Evolutionary conservation across 2,797 vertebrate genomes (phyloP).

Genomic region (Menidia menidia): DNA sequence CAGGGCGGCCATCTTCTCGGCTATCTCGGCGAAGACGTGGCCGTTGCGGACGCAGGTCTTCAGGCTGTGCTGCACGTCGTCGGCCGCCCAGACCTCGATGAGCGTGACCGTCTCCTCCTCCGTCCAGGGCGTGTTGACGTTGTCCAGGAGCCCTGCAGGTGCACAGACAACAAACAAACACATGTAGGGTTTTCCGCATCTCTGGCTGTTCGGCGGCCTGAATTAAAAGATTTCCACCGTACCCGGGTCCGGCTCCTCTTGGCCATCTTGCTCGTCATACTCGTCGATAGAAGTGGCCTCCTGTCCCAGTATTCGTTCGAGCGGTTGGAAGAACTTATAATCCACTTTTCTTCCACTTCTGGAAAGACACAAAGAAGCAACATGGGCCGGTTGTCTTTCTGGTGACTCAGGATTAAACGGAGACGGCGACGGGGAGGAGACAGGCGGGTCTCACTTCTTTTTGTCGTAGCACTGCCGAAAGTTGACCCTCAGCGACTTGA

Average conservation of each 20-base stretch:
- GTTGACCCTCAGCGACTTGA: slow-evolving; percentile 80
- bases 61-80: slow-evolving; percentile 74
- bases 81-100: slow-evolving; percentile 72
- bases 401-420: background rate
- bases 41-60: slow-evolving; percentile 69
- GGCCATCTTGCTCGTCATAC: slow-evolving; percentile 71
- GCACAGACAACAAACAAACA: background rate
- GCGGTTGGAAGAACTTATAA: slow-evolving; percentile 74
- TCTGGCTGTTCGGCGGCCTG: background rate
- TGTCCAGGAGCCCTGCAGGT: slow-evolving; percentile 19
- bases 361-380: background rate
- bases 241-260: slow-evolving; percentile 66
- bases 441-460: slow-evolving; percentile 69
- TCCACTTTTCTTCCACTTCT: slow-evolving; percentile 71
- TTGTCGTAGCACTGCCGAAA: slow-evolving; percentile 76
- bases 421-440: background rate
- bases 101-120: slow-evolving; percentile 73
- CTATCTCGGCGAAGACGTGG: slow-evolving; percentile 71
- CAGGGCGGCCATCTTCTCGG: slow-evolving; percentile 56
- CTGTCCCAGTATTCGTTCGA: slow-evolving; percentile 74
- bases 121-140: slow-evolving; percentile 57
- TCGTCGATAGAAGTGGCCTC: slow-evolving; percentile 67
- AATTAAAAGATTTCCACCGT: background rate
- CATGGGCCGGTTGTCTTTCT: background rate
- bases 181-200: background rate